Base-by-base conservation (phyloP, 2,888 invertebrate genomes). In the Autographa pulchrina region DNA sequence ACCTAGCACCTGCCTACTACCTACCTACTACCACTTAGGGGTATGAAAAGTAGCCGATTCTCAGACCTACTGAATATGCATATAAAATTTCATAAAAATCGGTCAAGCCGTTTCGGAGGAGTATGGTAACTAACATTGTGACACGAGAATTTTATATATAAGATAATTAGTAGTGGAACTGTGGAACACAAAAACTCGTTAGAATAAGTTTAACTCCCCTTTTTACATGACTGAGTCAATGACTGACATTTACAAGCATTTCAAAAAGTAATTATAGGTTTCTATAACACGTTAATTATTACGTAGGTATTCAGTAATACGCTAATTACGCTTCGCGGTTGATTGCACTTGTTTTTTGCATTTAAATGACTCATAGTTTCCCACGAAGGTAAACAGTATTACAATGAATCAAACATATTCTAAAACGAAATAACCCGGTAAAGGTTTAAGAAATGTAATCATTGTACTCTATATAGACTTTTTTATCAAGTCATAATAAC, bases 401-500 rank as follows among this genome's bases (percentile, higher is more conserved):
- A 48, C 16, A 38, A 31, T 72, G 52, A 72, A 11, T 78, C 35
- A 73, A 16, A 59, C 7, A 20, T 9, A 43, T 18, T 9, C 18
- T 18, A 38, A 11, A 20, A 52, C 31, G 41, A 52, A 35, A 65
- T 25, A 52, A 32, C 14, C 72, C 43, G 38, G 35, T 62, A 59
- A 38, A 63, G 54, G 59, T 35, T n/a, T 16, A 16, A 54, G 20
- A 59, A 71, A 35, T 31, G 14, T 60, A 62, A 71, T 54, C 18
- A 35, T 52, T 52, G 60, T 59, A 63, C 58, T 67, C 7, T 20
- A 59, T 48, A 68, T 74, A 60, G 18, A 31, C n/a, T 59, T 70
- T 74, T 72, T 71, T 68, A 68, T 60, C 60, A 73, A 71, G 72
- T 43, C 41, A 64, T 78, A 72, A 74, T 74, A 69, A 77, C 62